A percentile compares a stretch with the other conserved stretches of the same genome.
phyloP scores from a whole-genome alignment of 2,888 invertebrate genomes.

The Drosophila anceps region DNA sequence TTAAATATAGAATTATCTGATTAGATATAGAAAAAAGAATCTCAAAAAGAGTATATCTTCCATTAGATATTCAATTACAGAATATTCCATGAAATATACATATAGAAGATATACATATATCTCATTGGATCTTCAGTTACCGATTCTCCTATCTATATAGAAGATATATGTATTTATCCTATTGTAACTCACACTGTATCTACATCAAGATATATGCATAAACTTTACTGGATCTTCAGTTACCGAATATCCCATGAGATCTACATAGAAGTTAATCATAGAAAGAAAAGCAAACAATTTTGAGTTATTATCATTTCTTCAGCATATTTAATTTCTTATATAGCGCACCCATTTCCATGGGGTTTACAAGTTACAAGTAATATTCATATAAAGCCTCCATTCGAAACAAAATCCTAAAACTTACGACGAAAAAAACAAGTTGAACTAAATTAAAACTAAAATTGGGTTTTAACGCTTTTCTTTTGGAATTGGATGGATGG shows the following conservation, averaged over 20 bases:
- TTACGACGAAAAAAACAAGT: background rate
- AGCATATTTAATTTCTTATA: slow-evolving; percentile 15
- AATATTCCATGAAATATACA: background rate
- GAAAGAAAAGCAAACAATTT: background rate
- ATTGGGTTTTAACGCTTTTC: background rate
- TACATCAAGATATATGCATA: too few species aligned
- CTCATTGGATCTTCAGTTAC: background rate
- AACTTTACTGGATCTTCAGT: too few species aligned
- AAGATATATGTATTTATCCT: too few species aligned
- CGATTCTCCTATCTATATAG: background rate
- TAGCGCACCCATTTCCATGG: slow-evolving; percentile 8
- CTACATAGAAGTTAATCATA: background rate
- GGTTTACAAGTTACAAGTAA: slow-evolving; percentile 9
- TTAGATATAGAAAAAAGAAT: background rate
- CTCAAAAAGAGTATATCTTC: background rate
- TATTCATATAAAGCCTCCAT: slow-evolving; percentile 14
- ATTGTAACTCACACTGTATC: too few species aligned
- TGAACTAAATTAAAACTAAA: slow-evolving; percentile 21
- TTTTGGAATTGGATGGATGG: slow-evolving; percentile 15
- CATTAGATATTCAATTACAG: background rate
- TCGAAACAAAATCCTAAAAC: slow-evolving; percentile 2
- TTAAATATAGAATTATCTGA: background rate
- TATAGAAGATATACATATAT: background rate
- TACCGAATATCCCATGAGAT: background rate
- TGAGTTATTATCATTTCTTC: background rate